phyloP scores from a whole-genome alignment of 37 sponge, comb jelly and placozoan species.

The Bolinopsis microptera region DNA sequence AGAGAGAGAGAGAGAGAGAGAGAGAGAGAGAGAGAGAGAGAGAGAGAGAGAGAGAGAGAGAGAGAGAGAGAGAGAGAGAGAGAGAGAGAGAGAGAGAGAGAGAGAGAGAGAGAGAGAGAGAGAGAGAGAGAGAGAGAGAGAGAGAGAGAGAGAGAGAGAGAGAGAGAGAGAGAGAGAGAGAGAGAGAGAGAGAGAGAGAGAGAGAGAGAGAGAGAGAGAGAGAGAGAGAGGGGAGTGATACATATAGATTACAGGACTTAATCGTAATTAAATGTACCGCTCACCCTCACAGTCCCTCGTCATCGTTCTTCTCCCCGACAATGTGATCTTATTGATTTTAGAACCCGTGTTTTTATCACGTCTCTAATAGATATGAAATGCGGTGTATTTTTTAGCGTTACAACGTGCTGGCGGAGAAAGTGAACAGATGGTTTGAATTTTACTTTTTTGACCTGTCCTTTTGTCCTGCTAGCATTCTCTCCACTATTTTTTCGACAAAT shows the following conservation, averaged over 20 bases:
- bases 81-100: neutral
- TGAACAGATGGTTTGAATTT: neutral
- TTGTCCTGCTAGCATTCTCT: neutral
- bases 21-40: neutral
- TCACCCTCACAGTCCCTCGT: neutral
- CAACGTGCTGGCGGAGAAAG: neutral
- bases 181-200: neutral
- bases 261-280: too few species aligned
- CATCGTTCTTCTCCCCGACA: neutral
- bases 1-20: neutral
- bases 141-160: neutral
- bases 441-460: neutral
- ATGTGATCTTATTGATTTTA: neutral
- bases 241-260: too few species aligned
- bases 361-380: neutral
- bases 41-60: neutral
- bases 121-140: neutral
- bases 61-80: neutral
- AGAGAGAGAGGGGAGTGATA: neutral
- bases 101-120: neutral
- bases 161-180: neutral
- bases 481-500: neutral
- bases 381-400: neutral
- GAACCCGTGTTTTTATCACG: neutral
- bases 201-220: neutral